phyloP scores from a whole-genome alignment of 1,140 invertebrate genomes.

The Drosophila navojoa region DNA sequence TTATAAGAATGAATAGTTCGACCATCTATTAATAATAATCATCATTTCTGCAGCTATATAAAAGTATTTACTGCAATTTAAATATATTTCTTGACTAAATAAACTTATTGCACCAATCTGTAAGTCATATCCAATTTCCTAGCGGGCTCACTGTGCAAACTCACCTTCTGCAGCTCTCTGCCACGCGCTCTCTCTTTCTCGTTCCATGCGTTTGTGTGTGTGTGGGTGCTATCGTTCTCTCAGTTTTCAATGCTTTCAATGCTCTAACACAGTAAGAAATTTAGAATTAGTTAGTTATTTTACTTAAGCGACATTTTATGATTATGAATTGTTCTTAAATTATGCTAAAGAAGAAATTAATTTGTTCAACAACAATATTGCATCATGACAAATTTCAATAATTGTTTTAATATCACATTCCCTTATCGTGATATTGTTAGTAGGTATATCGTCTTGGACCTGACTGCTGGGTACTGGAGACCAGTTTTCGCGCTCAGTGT shows the following conservation, averaged over 20 bases:
- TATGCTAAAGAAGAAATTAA: too few relatives aligned
- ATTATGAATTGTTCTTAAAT: not conserved
- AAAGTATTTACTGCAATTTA: not conserved
- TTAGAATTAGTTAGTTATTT: not conserved
- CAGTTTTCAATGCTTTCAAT: constrained; percentile 31
- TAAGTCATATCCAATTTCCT: constrained; percentile 37
- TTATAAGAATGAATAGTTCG: too few relatives aligned
- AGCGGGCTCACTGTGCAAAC: constrained; percentile 38
- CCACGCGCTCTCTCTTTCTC: constrained; percentile 12
- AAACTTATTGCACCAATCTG: not conserved
- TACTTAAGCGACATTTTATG: not conserved
- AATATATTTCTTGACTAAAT: not conserved
- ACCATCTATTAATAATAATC: not conserved
- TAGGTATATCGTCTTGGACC: constrained; percentile 10
- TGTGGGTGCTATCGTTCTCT: constrained; percentile 44
- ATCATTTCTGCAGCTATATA: too few relatives aligned
- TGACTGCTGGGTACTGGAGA: constrained; percentile 12
- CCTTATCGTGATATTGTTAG: not conserved
- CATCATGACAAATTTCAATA: not conserved
- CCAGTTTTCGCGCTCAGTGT: constrained; percentile 13
- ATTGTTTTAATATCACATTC: not conserved
- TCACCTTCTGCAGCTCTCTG: constrained; percentile 44
- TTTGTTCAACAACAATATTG: not conserved
- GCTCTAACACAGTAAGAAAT: constrained; percentile 19
- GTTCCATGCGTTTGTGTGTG: constrained; percentile 24